phyloP scores from a whole-genome alignment of 1,140 invertebrate genomes.

The Listronotus bonariensis region DNA sequence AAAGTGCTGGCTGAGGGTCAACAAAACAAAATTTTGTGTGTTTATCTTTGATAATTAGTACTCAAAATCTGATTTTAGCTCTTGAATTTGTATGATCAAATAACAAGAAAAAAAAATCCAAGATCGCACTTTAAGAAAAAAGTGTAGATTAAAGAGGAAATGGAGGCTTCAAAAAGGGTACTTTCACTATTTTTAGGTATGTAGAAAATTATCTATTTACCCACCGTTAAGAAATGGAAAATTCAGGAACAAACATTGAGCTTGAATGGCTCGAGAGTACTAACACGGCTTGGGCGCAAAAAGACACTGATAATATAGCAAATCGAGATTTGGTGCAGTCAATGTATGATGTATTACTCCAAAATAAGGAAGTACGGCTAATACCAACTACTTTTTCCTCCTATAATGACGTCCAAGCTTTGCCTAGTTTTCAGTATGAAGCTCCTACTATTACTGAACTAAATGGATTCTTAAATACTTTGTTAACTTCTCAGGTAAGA shows the following conservation, averaged over 20 bases:
- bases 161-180: too few species aligned
- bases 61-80: too few species aligned
- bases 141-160: too few species aligned
- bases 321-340: constrained; percentile 60
- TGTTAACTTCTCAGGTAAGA: constrained; percentile 59
- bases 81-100: too few species aligned
- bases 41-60: too few species aligned
- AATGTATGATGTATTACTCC: constrained; percentile 63
- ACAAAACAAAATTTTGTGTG: too few species aligned
- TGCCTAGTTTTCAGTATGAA: constrained; percentile 58
- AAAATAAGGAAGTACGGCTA: constrained; percentile 59
- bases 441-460: constrained; percentile 60
- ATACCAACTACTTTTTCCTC: constrained; percentile 45
- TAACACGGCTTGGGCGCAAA: constrained; percentile 63
- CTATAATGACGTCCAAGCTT: constrained; percentile 54
- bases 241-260: constrained; percentile 43
- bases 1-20: too few species aligned
- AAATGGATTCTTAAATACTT: constrained; percentile 60
- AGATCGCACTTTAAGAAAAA: too few species aligned
- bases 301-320: constrained; percentile 63
- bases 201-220: background rate
- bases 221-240: constrained; percentile 39
- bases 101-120: too few species aligned
- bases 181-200: background rate
- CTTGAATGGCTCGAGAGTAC: constrained; percentile 64